Evolutionary conservation across 1,140 invertebrate genomes (phyloP), one percentile per base, ranked within the genome.

Genomic region (Anastrepha obliqua): DNA sequence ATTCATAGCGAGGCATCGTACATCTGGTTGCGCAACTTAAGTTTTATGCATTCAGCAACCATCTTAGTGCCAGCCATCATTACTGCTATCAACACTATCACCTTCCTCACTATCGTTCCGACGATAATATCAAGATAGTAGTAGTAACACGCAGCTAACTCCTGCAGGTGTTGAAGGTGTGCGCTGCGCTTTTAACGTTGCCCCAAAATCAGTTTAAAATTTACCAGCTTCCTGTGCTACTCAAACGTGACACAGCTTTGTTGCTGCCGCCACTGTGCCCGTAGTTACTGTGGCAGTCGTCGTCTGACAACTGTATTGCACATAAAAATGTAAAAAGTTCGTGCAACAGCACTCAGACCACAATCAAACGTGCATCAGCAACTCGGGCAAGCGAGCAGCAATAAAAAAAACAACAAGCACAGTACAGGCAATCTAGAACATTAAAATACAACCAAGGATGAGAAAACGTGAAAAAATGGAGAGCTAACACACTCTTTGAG

Each of bases 241-340:
- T 59, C 58, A 62, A 86, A 62, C 85, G 85, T 86, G 85, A 62
- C 59, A 60, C 4, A 29, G 85, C 85, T 86, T 60, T 65, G 42
- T 81, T 39, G 64, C 44, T 47, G 44, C 11, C 47, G 58, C n/a
- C 9, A 15, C 51, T 81, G 47, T 47, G 51, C 47, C 17, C 44
- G 81, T 42, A 58, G 67, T 44, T 74, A 67, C 9, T 42, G 44
- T 55, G 17, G 74, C 58, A 86, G 15, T 42, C 8, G 51, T 44
- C 85, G 42, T 62, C 59, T 81, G 44, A 81, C 74, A 81, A 81
- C 74, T 81, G 85, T 60, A 42, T 59, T 44, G 85, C 85, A 86
- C 85, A 86, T 86, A 86, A 86, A 86, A 86, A 86, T 86, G 55
- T 86, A 42, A 62, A 59, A 62, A 86, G 85, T 86, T 86, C 74